phyloP scores from a whole-genome alignment of 2,888 invertebrate genomes.

The Mellilla xanthometata region DNA sequence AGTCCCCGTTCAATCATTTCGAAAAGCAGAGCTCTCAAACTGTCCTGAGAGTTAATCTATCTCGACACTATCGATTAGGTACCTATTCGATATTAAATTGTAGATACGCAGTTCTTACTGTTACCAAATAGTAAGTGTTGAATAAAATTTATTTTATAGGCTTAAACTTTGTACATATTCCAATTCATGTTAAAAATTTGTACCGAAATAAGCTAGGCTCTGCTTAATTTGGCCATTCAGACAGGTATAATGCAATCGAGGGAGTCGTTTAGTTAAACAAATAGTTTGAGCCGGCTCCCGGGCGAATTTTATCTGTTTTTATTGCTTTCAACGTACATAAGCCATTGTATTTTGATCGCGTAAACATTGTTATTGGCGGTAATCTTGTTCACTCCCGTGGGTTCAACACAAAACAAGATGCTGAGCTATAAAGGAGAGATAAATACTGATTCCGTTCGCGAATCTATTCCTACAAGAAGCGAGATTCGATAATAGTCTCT shows the following conservation, averaged over 20 bases:
- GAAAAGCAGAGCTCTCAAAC: slow-evolving; percentile 67
- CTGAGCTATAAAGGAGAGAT: slow-evolving; percentile 41
- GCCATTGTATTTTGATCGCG: slow-evolving; percentile 31
- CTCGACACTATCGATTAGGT: slow-evolving; percentile 47
- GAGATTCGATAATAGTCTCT: slow-evolving; percentile 61
- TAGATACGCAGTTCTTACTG: not conserved
- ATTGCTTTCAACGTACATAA: slow-evolving; percentile 27
- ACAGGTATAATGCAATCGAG: slow-evolving; percentile 28
- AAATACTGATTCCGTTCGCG: slow-evolving; percentile 45
- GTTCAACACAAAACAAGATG: slow-evolving; percentile 33
- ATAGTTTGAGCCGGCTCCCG: slow-evolving; percentile 23
- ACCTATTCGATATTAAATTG: slow-evolving; percentile 41
- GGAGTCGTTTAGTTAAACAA: slow-evolving; percentile 28
- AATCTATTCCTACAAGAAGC: slow-evolving; percentile 49
- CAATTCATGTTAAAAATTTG: slow-evolving; percentile 8
- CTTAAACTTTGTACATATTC: slow-evolving; percentile 1
- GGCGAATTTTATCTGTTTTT: slow-evolving; percentile 29
- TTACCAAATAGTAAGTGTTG: not conserved
- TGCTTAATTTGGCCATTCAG: slow-evolving; percentile 21
- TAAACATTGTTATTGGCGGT: slow-evolving; percentile 32
- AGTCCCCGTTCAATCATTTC: slow-evolving; percentile 80
- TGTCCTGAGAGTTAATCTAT: slow-evolving; percentile 64
- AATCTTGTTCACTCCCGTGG: slow-evolving; percentile 31
- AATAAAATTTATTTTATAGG: not conserved
- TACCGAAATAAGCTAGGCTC: slow-evolving; percentile 14